Evolutionary conservation across 2,797 vertebrate species (phyloP).

Genomic region (Chelidonichthys spinosus): DNA sequence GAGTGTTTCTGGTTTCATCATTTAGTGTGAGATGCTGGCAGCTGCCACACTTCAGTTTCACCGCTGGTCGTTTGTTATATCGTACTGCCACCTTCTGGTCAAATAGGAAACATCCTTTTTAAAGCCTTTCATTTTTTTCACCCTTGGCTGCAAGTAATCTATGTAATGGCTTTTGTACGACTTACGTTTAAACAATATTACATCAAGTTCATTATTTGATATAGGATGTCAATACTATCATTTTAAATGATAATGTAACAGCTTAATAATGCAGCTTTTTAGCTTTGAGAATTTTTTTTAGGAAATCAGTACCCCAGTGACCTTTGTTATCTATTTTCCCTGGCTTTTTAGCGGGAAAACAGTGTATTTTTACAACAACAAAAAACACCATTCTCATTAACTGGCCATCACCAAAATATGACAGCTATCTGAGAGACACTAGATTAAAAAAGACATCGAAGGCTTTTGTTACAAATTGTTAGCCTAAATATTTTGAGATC

Average conservation of each 20-base stretch:
- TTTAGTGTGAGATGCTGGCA: conserved; percentile 11
- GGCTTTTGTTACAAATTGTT: not conserved
- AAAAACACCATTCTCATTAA: conserved; percentile 25
- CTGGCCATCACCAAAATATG: conserved; percentile 15
- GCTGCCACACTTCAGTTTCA: not conserved
- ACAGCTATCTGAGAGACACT: conserved; percentile 1
- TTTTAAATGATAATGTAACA: not conserved
- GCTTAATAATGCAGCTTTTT: not conserved
- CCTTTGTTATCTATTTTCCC: not conserved
- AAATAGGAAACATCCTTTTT: not conserved
- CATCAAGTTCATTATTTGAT: not conserved
- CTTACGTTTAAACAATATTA: not conserved
- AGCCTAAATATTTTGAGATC: not conserved
- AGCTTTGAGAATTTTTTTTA: not conserved
- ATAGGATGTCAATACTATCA: not conserved
- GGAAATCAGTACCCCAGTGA: not conserved
- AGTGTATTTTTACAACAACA: not conserved
- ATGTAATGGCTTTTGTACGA: not conserved
- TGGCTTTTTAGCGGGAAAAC: not conserved
- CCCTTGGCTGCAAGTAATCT: not conserved
- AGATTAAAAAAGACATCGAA: not conserved
- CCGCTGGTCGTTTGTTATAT: conserved; percentile 4
- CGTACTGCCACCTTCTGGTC: conserved; percentile 75
- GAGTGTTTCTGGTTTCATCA: not conserved
- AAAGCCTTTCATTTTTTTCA: not conserved